Conservation (phyloP, 1,140 invertebrate genomes). For the Halesus radiatus region DNA sequence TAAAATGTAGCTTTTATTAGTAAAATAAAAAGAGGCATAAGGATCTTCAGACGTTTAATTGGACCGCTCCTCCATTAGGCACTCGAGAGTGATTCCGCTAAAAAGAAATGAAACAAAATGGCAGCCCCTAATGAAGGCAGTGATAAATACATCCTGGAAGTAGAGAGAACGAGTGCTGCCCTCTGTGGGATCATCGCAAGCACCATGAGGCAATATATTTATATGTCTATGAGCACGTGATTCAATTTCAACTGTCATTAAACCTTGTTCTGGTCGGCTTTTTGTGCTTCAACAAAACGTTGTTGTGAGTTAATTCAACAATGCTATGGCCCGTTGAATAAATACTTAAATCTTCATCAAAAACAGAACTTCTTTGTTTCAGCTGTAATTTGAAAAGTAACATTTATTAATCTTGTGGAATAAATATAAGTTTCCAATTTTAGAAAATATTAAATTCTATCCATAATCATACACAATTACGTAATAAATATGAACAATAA, state of each 20-base stretch:
- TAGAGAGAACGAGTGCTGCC: slow-evolving; percentile 15
- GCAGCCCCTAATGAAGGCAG: slow-evolving; percentile 27
- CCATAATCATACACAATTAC: too few species aligned
- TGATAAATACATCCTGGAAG: slow-evolving; percentile 27
- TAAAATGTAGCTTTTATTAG: too few species aligned
- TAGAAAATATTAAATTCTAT: too few species aligned
- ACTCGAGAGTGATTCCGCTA: slow-evolving; percentile 2
- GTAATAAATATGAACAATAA: too few species aligned
- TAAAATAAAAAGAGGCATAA: too few species aligned
- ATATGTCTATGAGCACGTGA: slow-evolving; percentile 42
- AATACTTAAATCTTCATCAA: too few species aligned
- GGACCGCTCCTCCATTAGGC: slow-evolving; percentile 1
- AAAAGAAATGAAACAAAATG: slow-evolving; percentile 32
- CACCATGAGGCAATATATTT: slow-evolving; percentile 4
- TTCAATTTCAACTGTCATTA: slow-evolving; percentile 46
- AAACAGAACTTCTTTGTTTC: too few species aligned
- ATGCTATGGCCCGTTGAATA: not conserved
- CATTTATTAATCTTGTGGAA: too few species aligned
- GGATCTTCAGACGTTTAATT: not conserved
- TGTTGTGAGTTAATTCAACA: not conserved
- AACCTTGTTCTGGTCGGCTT: slow-evolving; percentile 13
- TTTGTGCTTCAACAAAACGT: not conserved
- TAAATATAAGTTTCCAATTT: too few species aligned
- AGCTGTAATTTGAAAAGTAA: too few species aligned
- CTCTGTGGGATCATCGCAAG: slow-evolving; percentile 27